phyloP scores from a whole-genome alignment of 2,797 vertebrate genomes.

The Denticeps clupeoides region DNA sequence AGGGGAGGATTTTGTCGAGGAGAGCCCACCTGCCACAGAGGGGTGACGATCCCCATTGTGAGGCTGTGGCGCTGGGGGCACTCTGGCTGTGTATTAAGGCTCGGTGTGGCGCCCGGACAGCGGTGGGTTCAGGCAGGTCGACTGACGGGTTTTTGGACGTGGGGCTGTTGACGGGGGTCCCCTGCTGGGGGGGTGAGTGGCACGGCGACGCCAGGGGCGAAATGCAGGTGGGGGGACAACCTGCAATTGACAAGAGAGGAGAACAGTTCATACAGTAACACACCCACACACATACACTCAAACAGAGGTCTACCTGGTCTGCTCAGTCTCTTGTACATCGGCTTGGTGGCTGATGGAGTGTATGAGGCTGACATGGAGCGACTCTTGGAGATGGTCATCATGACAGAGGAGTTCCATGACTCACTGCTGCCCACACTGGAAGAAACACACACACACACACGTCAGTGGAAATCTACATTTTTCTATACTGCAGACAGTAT shows the following conservation, averaged over 20 bases:
- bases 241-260: constrained; percentile 34
- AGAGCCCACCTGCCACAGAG: constrained; percentile 90
- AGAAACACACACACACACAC: constrained; percentile 24
- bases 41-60: constrained; percentile 54
- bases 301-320: constrained; percentile 41
- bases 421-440: constrained; percentile 51
- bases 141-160: constrained; percentile 62
- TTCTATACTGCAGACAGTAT: constrained; percentile 21
- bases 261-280: constrained; percentile 7
- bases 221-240: constrained; percentile 62
- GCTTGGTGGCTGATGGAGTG: constrained; percentile 53
- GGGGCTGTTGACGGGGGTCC: constrained; percentile 72
- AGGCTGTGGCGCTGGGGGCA: constrained; percentile 68
- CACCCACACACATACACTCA: constrained; percentile 12
- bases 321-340: constrained; percentile 61
- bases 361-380: constrained; percentile 67
- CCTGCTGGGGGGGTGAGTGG: constrained; percentile 76
- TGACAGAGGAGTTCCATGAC: constrained; percentile 55
- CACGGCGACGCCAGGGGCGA: constrained; percentile 78
- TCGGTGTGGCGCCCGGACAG: constrained; percentile 53
- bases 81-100: constrained; percentile 78
- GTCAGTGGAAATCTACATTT: constrained; percentile 24
- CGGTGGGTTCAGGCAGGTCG: constrained; percentile 67
- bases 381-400: constrained; percentile 64
- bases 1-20: too few relatives aligned